Evolutionary conservation across 1,140 invertebrate species (phyloP).

Genomic region (Oscheius sp.): DNA sequence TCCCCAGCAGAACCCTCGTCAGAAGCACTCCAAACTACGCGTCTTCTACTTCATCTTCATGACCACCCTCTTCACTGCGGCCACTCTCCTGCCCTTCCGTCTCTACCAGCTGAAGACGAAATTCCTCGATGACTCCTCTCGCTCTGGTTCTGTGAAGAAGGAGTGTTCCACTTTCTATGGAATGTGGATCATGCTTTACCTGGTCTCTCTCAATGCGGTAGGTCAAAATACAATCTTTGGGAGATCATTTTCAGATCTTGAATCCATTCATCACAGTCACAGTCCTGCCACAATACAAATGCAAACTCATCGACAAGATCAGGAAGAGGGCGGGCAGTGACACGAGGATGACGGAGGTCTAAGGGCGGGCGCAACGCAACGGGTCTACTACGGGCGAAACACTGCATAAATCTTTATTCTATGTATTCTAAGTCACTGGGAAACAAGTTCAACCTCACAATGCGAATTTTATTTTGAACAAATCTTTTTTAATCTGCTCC

Average conservation of each 20-base stretch:
- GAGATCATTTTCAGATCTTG: slow-evolving; percentile 26
- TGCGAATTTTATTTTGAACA: no score
- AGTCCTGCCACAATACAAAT: slow-evolving; percentile 34
- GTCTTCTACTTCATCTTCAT: slow-evolving; percentile 41
- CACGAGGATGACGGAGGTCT: not conserved
- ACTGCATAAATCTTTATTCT: no score
- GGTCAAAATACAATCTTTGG: not conserved
- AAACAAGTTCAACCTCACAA: no score
- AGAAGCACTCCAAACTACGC: slow-evolving; percentile 24
- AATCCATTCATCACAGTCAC: slow-evolving; percentile 38
- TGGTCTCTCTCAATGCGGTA: slow-evolving; percentile 35
- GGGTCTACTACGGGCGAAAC: not conserved
- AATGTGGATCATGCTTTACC: slow-evolving; percentile 27
- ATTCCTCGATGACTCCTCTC: not conserved
- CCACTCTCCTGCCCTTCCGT: slow-evolving; percentile 27
- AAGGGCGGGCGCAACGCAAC: not conserved
- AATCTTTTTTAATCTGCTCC: no score
- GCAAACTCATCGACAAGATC: not conserved
- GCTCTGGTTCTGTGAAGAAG: no score
- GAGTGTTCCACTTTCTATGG: slow-evolving; percentile 6
- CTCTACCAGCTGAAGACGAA: slow-evolving; percentile 22
- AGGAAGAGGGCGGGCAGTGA: not conserved
- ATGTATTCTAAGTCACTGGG: no score
- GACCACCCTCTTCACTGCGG: slow-evolving; percentile 37
- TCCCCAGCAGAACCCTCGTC: slow-evolving; percentile 2